These are phyloP conservation scores for Bovichtus diacanthus DNA, from an alignment of 2,797 vertebrate species.

Conservation along the genomic window DNA sequence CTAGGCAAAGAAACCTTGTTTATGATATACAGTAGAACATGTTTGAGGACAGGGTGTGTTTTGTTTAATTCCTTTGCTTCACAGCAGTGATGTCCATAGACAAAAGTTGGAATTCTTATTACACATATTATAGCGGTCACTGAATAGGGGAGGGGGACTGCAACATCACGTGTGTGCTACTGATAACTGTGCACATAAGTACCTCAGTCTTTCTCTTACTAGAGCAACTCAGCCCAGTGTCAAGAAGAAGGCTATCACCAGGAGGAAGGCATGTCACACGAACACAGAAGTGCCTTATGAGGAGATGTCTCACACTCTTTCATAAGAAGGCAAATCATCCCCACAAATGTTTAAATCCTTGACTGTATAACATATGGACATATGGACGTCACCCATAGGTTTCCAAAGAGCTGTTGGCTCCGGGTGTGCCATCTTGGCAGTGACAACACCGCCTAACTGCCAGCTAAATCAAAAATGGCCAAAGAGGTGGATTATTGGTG, in stretches of 20 bases:
- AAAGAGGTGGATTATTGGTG: too few species aligned
- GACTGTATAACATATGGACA: too few species aligned
- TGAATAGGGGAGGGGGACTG: neutral
- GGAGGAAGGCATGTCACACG: neutral
- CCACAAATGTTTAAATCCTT: too few species aligned
- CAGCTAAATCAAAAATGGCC: too few species aligned
- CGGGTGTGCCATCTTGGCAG: too few species aligned
- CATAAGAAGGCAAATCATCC: neutral
- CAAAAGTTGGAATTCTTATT: neutral
- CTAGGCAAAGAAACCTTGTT: neutral
- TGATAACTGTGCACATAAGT: neutral
- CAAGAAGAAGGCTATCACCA: neutral
- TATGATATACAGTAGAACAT: neutral
- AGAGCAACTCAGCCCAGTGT: neutral
- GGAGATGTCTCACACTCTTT: neutral
- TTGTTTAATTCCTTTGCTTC: neutral
- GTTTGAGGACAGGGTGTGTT: neutral
- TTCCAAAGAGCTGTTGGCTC: too few species aligned
- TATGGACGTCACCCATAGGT: too few species aligned
- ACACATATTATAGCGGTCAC: neutral
- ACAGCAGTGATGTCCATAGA: neutral
- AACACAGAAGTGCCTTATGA: neutral
- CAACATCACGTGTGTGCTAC: neutral
- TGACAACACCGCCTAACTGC: too few species aligned
- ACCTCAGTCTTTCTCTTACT: too few species aligned